phyloP scores from a whole-genome alignment of 2,113 vertebrate species.

The Butorides virescens region DNA sequence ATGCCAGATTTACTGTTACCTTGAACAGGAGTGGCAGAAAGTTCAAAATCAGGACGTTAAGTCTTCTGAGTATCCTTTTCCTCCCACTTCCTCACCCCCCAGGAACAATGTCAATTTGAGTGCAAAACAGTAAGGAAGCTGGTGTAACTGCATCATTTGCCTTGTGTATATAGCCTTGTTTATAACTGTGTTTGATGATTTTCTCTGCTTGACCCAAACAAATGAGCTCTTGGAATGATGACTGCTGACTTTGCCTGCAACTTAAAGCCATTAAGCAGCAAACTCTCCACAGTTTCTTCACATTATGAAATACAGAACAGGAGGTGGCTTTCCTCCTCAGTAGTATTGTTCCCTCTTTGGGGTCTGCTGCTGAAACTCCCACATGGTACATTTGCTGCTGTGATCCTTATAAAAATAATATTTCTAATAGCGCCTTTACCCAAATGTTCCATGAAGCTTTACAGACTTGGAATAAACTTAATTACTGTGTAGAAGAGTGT shows the following conservation, averaged over 20 bases:
- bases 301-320: slow-evolving; percentile 1
- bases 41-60: neutral
- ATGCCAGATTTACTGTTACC: neutral
- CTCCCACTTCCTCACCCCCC: neutral
- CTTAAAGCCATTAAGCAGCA: slow-evolving; percentile 3
- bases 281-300: neutral
- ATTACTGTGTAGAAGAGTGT: neutral
- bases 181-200: neutral
- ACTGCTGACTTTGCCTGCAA: slow-evolving; percentile 12
- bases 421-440: neutral
- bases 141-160: neutral
- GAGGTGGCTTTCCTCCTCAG: neutral
- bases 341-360: neutral
- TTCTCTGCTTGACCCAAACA: slow-evolving; percentile 51
- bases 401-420: neutral
- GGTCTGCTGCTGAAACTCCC: neutral
- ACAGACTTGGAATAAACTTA: neutral
- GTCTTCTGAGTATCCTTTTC: neutral
- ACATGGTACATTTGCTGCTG: neutral
- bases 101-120: neutral
- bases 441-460: neutral
- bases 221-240: slow-evolving; percentile 11
- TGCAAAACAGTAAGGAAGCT: neutral
- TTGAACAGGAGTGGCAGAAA: neutral
- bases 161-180: neutral